These are phyloP conservation scores for Drosophila auraria DNA, from an alignment of 1,140 invertebrate genomes.

Conservation along the genomic window DNA sequence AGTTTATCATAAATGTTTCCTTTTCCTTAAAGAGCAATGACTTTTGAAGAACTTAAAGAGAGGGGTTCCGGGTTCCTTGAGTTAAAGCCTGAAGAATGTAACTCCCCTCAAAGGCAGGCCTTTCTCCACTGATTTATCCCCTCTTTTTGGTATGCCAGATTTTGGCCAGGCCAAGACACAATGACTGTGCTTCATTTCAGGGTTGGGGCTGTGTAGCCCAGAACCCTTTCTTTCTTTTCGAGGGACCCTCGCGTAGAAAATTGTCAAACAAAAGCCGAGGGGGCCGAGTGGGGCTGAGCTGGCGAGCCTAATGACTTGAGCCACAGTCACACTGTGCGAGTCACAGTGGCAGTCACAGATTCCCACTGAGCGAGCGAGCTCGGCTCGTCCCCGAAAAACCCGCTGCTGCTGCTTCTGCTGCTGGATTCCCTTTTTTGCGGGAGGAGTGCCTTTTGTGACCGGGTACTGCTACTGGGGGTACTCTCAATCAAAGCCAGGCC, in stretches of 20 bases:
- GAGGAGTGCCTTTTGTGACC: constrained; percentile 40
- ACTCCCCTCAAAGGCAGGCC: constrained; percentile 17
- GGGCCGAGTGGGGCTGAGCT: background rate
- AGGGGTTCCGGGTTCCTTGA: background rate
- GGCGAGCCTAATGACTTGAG: constrained; percentile 75
- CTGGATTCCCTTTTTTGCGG: constrained; percentile 17
- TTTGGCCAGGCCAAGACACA: constrained; percentile 68
- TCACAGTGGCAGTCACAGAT: constrained; percentile 39
- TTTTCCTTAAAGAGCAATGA: constrained; percentile 9
- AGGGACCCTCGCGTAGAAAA: constrained; percentile 50
- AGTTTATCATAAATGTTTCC: background rate
- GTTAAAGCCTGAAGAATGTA: constrained; percentile 21
- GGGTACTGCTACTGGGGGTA: constrained; percentile 4
- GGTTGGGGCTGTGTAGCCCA: constrained; percentile 1
- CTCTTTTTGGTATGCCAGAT: constrained; percentile 16
- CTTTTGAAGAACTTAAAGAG: constrained; percentile 8
- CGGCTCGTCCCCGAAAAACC: constrained; percentile 12
- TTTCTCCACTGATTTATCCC: constrained; percentile 28
- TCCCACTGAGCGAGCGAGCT: background rate
- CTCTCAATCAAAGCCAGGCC: constrained; percentile 45
- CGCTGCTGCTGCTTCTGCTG: no score
- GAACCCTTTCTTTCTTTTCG: constrained; percentile 15
- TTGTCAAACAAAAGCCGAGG: constrained; percentile 71
- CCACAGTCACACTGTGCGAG: constrained; percentile 32
- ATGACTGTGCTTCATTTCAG: constrained; percentile 27